Evolutionary conservation across 2,113 vertebrate species (phyloP).

Genomic region (Scopus umbretta): DNA sequence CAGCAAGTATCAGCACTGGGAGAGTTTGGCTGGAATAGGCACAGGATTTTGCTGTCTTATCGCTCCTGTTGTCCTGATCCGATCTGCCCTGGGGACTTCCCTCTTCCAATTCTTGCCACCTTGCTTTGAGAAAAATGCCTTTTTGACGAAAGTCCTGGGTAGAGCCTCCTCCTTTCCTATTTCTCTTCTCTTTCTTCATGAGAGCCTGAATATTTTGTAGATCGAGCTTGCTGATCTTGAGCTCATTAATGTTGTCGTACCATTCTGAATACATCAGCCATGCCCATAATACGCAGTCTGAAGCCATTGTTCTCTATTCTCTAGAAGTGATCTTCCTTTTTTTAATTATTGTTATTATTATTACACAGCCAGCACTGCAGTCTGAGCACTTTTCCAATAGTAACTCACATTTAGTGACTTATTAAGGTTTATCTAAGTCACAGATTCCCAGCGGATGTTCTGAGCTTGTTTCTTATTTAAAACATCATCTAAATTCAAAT

Average conservation of each 20-base stretch:
- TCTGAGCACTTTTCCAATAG: not conserved
- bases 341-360: not conserved
- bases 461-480: slow-evolving; percentile 47
- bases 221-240: not conserved
- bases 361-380: not conserved
- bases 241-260: not conserved
- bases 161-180: not conserved
- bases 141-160: not conserved
- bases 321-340: not conserved
- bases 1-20: not conserved
- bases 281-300: not conserved
- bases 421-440: slow-evolving; percentile 19
- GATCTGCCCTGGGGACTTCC: not conserved
- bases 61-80: not conserved
- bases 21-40: not conserved
- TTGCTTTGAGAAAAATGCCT: not conserved
- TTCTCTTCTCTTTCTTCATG: not conserved
- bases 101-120: not conserved
- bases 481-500: slow-evolving; percentile 59
- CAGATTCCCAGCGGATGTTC: slow-evolving; percentile 25
- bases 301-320: not conserved
- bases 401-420: slow-evolving; percentile 7
- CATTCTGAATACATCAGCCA: not conserved
- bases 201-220: not conserved
- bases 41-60: not conserved